Evolutionary conservation across 2,888 invertebrate species (phyloP).

Genomic region (Leucania comma): DNA sequence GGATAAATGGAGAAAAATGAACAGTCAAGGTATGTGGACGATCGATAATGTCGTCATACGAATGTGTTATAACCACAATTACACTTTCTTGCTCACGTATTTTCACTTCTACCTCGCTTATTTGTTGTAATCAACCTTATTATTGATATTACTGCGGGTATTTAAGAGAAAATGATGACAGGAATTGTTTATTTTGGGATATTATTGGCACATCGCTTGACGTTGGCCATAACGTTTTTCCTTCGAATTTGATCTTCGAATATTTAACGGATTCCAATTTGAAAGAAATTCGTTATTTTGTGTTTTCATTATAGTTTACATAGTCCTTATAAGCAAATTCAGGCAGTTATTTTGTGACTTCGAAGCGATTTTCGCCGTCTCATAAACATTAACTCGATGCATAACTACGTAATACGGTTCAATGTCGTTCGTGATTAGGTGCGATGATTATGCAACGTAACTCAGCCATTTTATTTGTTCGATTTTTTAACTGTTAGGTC

Average conservation of each 20-base stretch:
- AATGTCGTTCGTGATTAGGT: constrained; percentile 65
- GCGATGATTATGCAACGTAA: constrained; percentile 66
- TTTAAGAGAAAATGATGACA: constrained; percentile 31
- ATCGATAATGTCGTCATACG: constrained; percentile 87
- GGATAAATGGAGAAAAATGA: constrained; percentile 82
- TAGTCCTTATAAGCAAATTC: constrained; percentile 21
- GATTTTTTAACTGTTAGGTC: constrained; percentile 25
- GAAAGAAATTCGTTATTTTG: constrained; percentile 73
- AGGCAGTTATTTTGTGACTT: constrained; percentile 5
- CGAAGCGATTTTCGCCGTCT: constrained; percentile 27
- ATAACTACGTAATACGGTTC: constrained; percentile 61
- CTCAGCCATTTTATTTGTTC: constrained; percentile 54
- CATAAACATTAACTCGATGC: constrained; percentile 32
- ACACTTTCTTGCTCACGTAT: constrained; percentile 50
- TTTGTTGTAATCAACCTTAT: constrained; percentile 31
- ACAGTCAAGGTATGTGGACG: constrained; percentile 86
- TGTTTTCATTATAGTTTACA: constrained; percentile 42
- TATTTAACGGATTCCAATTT: constrained; percentile 88
- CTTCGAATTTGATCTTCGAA: constrained; percentile 89
- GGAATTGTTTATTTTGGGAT: constrained; percentile 50
- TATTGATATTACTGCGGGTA: constrained; percentile 46
- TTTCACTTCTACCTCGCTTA: constrained; percentile 52
- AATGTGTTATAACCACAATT: constrained; percentile 77
- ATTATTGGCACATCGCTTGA: constrained; percentile 69
- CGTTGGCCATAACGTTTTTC: constrained; percentile 85